These are phyloP conservation scores for Kobus ellipsiprymnus DNA, from an alignment of 2,113 vertebrate genomes.

Conservation along the genomic window DNA sequence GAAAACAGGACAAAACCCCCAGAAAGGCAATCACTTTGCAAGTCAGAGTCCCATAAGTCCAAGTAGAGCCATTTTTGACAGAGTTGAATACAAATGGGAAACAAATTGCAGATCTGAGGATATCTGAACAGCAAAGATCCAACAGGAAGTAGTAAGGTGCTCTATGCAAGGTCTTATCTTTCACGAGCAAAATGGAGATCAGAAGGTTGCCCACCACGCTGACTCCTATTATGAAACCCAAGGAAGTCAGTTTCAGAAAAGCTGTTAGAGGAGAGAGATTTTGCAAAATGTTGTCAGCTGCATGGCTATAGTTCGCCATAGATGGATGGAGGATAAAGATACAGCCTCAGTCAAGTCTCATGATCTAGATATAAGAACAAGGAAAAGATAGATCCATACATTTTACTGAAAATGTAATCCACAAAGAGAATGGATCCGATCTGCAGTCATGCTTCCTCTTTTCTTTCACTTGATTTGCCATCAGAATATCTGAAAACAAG, in stretches of 20 bases:
- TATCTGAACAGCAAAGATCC: conserved; percentile 99
- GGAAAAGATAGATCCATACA: conserved; percentile 94
- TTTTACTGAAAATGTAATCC: conserved; percentile 97
- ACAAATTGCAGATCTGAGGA: conserved; percentile 98
- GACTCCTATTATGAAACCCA: conserved; percentile 99
- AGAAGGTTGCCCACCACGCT: conserved; percentile 99
- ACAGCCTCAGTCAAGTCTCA: conserved; percentile 98
- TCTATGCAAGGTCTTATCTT: conserved; percentile 99
- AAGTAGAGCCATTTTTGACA: conserved; percentile 97
- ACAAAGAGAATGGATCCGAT: conserved; percentile 87
- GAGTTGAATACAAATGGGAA: conserved; percentile 99
- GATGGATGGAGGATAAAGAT: conserved; percentile 99
- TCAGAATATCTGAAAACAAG: conserved; percentile 81
- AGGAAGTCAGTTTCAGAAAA: conserved; percentile 99
- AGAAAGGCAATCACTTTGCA: conserved; percentile 99
- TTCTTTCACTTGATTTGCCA: conserved; percentile 83
- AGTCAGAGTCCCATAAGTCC: conserved; percentile 98
- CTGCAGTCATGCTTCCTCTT: conserved; percentile 83
- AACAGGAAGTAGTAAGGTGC: conserved; percentile 99
- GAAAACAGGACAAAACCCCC: conserved; percentile 98
- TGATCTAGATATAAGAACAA: conserved; percentile 94
- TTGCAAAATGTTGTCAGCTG: conserved; percentile 99
- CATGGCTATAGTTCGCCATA: conserved; percentile 99
- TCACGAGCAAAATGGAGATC: conserved; percentile 99
- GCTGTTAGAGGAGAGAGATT: conserved; percentile 99